Conservation (phyloP, 2,797 vertebrate genomes). For the Pseudocheirus occidentalis region DNA sequence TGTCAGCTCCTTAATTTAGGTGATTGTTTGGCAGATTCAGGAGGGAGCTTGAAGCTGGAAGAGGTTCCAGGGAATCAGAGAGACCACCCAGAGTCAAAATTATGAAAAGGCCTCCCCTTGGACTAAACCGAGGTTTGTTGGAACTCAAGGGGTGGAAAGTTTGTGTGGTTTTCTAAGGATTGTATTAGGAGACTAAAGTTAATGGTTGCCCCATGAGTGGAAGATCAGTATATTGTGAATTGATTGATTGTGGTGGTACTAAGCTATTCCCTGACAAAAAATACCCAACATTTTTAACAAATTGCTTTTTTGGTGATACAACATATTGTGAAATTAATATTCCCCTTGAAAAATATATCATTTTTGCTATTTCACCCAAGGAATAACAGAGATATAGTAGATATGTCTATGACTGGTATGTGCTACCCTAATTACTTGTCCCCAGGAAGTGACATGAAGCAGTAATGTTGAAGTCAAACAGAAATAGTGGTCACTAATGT, state of each 20-base stretch:
- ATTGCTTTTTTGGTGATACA: neutral
- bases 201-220: too few species aligned
- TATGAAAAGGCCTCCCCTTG: too few species aligned
- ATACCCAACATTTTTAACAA: neutral
- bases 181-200: too few species aligned
- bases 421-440: neutral
- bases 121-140: too few species aligned
- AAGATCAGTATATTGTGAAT: too few species aligned
- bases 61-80: too few species aligned
- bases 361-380: neutral
- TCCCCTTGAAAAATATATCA: neutral
- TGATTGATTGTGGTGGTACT: neutral
- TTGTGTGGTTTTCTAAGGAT: too few species aligned
- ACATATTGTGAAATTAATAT: neutral
- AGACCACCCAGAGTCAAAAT: too few species aligned
- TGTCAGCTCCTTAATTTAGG: too few species aligned
- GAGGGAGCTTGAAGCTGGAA: too few species aligned
- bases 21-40: too few species aligned
- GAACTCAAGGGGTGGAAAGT: too few species aligned
- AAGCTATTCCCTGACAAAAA: neutral
- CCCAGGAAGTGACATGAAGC: neutral
- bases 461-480: neutral
- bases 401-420: neutral
- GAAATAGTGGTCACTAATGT: neutral
- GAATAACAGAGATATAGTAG: neutral